Base-by-base conservation (phyloP, 2,888 invertebrate genomes). In the Tortricodes alternella region DNA sequence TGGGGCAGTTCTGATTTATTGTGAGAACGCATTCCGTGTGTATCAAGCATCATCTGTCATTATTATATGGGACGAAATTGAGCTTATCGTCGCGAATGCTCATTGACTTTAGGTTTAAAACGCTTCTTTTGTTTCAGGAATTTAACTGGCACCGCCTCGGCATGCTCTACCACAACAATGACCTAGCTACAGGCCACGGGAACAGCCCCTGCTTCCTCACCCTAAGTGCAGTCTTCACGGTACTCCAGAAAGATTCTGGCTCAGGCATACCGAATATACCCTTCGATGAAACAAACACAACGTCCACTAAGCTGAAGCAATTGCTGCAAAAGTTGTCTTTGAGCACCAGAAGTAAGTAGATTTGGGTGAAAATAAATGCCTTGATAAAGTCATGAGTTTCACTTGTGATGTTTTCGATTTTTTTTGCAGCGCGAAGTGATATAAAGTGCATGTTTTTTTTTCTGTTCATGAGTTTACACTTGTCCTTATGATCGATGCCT, bases 131-230 rank as follows among this genome's bases (percentile, higher is more conserved):
- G 88, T 88, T 89, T 0, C 85, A 91, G 91, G 92, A 92, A 62
- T 96, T 95, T 78, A 93, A 94, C 53, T 96, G 96, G 96, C 92
- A 92, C 9, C 92, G 93, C 39, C 92, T 94, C 1, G 95, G 94
- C 0, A 91, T 96, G 71, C 84, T 96, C 41, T 96, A 93, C 76
- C 94, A 95, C 83, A 95, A 96, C 84, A 91, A 93, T 70, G 93
- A 92, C 21, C 84, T 91, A 9, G 81, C 89, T 0, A 91, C 91
- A 15, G 92, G 92, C 3, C 86, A 92, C 60, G 95, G 96, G 5
- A 93, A 96, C 79, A 96, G 96, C 44, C 93, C 94, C 50, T 97
- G 96, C 72, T 95, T 94, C 78, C 94, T 97, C 73, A 94, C 94
- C 3, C 85, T 96, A 66, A 93, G 94, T 55, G 93, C 95, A 0